Conservation (phyloP, 1,140 invertebrate species). For the Atta colombica region DNA sequence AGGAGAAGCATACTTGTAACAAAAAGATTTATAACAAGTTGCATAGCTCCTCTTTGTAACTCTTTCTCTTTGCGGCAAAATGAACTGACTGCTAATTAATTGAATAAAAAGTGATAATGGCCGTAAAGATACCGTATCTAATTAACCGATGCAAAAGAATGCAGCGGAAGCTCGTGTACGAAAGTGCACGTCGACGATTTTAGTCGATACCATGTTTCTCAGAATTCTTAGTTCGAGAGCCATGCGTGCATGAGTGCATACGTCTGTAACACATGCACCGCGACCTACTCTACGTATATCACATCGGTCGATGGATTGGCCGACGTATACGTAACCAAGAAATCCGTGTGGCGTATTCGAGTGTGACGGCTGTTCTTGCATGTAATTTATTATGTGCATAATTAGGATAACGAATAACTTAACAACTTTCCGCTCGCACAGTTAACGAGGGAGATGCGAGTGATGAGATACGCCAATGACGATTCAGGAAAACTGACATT, state of each 20-base stretch:
- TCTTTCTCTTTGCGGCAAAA: conserved; percentile 1
- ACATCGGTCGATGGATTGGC: conserved; percentile 64
- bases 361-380: conserved; percentile 66
- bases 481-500: conserved; percentile 30
- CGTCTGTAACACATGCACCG: conserved; percentile 21
- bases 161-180: neutral
- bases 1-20: neutral
- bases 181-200: conserved; percentile 66
- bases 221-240: conserved; percentile 48
- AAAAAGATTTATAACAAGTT: neutral
- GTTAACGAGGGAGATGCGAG: conserved; percentile 61
- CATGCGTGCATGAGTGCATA: neutral
- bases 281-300: conserved; percentile 35
- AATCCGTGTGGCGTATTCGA: conserved; percentile 34
- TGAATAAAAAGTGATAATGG: conserved; percentile 73
- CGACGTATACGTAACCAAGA: conserved; percentile 38
- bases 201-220: conserved; percentile 48
- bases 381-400: conserved; percentile 76
- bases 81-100: conserved; percentile 68
- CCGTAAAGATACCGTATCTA: conserved; percentile 69
- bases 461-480: conserved; percentile 32
- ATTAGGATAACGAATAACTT: conserved; percentile 74
- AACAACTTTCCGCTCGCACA: conserved; percentile 62
- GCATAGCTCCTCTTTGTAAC: conserved; percentile 14
- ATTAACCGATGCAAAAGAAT: conserved; percentile 52